phyloP scores from a whole-genome alignment of 2,113 vertebrate species.

The Carassius auratus region DNA sequence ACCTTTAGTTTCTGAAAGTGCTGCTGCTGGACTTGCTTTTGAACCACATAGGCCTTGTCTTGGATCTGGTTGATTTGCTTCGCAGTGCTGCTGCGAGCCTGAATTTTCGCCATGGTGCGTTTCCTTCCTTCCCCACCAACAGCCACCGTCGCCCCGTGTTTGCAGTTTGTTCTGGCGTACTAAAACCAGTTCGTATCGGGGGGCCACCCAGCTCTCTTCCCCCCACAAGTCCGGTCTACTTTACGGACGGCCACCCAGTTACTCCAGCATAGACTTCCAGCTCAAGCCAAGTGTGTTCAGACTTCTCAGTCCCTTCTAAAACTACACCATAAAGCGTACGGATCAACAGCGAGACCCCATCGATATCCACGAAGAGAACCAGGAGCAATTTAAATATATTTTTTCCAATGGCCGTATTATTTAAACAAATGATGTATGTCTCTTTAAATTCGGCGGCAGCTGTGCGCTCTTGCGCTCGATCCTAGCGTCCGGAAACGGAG shows the following conservation, averaged over 20 bases:
- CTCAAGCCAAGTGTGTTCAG: conserved; percentile 56
- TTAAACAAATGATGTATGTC: conserved; percentile 77
- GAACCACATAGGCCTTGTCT: conserved; percentile 80
- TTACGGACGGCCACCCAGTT: conserved; percentile 39
- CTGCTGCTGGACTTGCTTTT: conserved; percentile 83
- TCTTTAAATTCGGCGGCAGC: conserved; percentile 86
- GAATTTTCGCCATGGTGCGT: conserved; percentile 83
- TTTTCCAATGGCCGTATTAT: conserved; percentile 47
- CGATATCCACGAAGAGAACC: conserved; percentile 41
- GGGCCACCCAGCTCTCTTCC: conserved; percentile 54
- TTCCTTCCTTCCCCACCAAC: conserved; percentile 53
- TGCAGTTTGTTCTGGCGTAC: conserved; percentile 47
- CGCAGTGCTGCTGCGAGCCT: conserved; percentile 76
- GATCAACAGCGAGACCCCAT: neutral
- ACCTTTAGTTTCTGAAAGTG: conserved; percentile 87
- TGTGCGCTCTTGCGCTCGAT: conserved; percentile 69
- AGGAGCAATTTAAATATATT: conserved; percentile 73
- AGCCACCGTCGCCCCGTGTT: conserved; percentile 62
- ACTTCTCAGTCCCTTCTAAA: neutral
- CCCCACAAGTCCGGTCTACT: conserved; percentile 57
- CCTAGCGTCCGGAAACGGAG: conserved; percentile 80
- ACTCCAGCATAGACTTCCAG: conserved; percentile 57
- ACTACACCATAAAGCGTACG: neutral
- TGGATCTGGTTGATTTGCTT: conserved; percentile 81
- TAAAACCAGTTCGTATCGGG: conserved; percentile 35